Conservation (phyloP, 2,888 invertebrate species). For the Cephus spinipes region DNA sequence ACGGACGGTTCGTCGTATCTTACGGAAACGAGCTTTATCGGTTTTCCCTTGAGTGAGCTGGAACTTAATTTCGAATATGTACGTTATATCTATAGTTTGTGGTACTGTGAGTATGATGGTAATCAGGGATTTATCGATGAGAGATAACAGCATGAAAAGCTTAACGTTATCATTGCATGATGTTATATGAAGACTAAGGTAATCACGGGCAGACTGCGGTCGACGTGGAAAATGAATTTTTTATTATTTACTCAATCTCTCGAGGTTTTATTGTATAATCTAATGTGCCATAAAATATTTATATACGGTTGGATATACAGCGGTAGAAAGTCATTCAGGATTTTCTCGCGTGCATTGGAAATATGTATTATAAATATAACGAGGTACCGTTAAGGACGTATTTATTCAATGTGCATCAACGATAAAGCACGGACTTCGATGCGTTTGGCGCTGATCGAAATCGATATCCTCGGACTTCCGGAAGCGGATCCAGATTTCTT, state of each 20-base stretch:
- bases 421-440: background rate
- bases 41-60: background rate
- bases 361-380: background rate
- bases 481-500: background rate
- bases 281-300: background rate
- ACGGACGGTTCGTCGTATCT: background rate
- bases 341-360: background rate
- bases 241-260: background rate
- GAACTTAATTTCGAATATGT: background rate
- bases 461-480: background rate
- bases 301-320: background rate
- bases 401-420: background rate
- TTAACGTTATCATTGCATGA: background rate
- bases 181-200: background rate
- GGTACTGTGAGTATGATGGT: background rate
- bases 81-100: background rate
- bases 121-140: background rate
- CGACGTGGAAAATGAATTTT: background rate
- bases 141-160: background rate
- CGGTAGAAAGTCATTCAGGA: background rate
- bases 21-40: background rate
- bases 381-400: background rate
- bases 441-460: background rate
- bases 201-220: background rate
- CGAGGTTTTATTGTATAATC: background rate